Conservation (phyloP, 2,888 invertebrate genomes). For the Drosophila neoperkinsi region DNA sequence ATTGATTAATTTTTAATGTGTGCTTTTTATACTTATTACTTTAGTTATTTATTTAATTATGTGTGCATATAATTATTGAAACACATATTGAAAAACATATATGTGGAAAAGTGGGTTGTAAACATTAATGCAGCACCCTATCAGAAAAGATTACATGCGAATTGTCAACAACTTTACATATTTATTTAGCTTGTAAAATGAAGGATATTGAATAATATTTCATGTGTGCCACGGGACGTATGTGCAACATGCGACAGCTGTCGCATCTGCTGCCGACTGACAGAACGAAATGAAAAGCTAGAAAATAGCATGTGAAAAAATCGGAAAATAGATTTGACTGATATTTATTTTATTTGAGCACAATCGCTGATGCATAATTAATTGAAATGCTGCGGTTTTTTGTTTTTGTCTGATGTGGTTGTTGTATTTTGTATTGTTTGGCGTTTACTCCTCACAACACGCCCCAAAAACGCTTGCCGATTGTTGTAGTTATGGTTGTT, state of each 20-base stretch:
- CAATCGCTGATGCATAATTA: constrained; percentile 84
- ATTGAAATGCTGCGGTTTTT: constrained; percentile 67
- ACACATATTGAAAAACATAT: neutral
- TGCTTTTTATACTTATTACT: neutral
- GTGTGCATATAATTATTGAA: neutral
- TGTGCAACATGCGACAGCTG: constrained; percentile 41
- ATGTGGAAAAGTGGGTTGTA: neutral
- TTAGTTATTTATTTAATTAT: neutral
- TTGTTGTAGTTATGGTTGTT: constrained; percentile 27
- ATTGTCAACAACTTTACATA: neutral
- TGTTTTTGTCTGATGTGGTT: constrained; percentile 20
- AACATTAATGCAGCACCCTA: neutral
- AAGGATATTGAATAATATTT: neutral
- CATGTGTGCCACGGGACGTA: constrained; percentile 48
- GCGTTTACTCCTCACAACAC: constrained; percentile 64
- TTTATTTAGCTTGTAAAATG: neutral
- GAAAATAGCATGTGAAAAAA: constrained; percentile 26
- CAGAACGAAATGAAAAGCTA: constrained; percentile 23
- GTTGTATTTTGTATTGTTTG: constrained; percentile 35
- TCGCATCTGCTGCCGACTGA: constrained; percentile 9
- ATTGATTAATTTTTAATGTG: neutral
- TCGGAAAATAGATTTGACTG: constrained; percentile 57
- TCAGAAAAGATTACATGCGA: neutral
- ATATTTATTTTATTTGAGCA: constrained; percentile 72
- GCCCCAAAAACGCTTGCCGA: constrained; percentile 64